Conservation (phyloP, 2,888 invertebrate genomes). For the Lycophotia porphyrea region DNA sequence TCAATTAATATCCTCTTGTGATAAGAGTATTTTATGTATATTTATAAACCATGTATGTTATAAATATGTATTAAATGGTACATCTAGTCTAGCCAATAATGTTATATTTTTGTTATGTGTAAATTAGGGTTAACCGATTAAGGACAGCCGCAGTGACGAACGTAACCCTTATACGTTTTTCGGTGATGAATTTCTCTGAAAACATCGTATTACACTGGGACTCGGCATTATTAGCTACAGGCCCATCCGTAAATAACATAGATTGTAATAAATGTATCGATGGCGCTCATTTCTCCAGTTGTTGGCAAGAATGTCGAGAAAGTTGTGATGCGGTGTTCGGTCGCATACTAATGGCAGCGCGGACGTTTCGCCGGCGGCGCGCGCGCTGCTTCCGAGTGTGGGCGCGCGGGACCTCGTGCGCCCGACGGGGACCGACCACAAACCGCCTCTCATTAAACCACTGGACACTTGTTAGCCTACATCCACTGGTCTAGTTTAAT, state of each 20-base stretch:
- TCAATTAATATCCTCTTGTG: constrained; percentile 34
- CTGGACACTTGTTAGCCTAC: constrained; percentile 87
- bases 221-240: constrained; percentile 3
- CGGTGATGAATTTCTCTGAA: background rate
- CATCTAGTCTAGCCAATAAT: background rate
- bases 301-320: constrained; percentile 89
- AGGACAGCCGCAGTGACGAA: background rate
- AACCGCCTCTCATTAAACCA: constrained; percentile 77
- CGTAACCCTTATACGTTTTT: constrained; percentile 1
- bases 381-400: constrained; percentile 65
- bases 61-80: background rate
- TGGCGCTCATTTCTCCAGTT: constrained; percentile 86
- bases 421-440: constrained; percentile 65
- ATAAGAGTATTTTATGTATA: constrained; percentile 12
- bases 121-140: background rate
- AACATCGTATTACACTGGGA: background rate
- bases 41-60: constrained; percentile 2
- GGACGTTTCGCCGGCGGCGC: constrained; percentile 77
- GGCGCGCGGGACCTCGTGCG: constrained; percentile 62
- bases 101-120: background rate
- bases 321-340: constrained; percentile 87
- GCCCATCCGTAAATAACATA: constrained; percentile 60
- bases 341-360: constrained; percentile 87
- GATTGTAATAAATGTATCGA: constrained; percentile 77
- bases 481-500: constrained; percentile 77